A percentile compares a stretch with the other conserved stretches of the same genome.
These are phyloP conservation scores for Kryptopterus vitreolus DNA, from an alignment of 2,797 vertebrate genomes.

Conservation along the genomic window DNA sequence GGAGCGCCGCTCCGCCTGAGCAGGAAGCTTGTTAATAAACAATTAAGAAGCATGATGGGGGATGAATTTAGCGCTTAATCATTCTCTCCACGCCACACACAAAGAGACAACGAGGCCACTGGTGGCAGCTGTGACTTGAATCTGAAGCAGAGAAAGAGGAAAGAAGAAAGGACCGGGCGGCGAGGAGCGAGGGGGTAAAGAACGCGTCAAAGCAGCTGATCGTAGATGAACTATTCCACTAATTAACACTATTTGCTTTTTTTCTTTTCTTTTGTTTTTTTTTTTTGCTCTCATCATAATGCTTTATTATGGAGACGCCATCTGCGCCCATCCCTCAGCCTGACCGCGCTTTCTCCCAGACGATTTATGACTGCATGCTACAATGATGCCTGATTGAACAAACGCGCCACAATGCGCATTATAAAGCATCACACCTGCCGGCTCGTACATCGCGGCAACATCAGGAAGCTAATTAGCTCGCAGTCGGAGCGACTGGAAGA, in stretches of 20 bases:
- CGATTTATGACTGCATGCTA: constrained; percentile 45
- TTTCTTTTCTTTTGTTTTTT: no score
- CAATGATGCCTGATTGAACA: constrained; percentile 56
- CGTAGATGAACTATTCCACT: constrained; percentile 43
- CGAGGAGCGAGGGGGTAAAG: constrained; percentile 15
- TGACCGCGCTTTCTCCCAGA: constrained; percentile 33
- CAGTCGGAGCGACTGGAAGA: constrained; percentile 3
- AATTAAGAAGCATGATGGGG: constrained; percentile 56
- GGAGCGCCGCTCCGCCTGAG: constrained; percentile 39
- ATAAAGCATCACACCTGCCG: constrained; percentile 50
- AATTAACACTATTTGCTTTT: constrained; percentile 59
- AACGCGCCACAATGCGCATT: constrained; percentile 49
- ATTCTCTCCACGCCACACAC: constrained; percentile 50
- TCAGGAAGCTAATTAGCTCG: constrained; percentile 35
- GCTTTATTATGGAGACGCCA: constrained; percentile 50
- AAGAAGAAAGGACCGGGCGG: constrained; percentile 36
- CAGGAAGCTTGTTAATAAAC: constrained; percentile 58
- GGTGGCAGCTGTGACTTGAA: constrained; percentile 50
- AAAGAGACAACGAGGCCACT: constrained; percentile 52
- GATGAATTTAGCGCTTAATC: constrained; percentile 55
- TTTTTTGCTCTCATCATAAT: constrained; percentile 48
- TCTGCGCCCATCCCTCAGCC: constrained; percentile 49
- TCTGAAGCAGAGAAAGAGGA: constrained; percentile 33
- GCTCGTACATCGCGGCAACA: constrained; percentile 35
- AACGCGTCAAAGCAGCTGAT: constrained; percentile 42